phyloP scores from a whole-genome alignment of 2,113 vertebrate genomes.

The Etheostoma cragini region DNA sequence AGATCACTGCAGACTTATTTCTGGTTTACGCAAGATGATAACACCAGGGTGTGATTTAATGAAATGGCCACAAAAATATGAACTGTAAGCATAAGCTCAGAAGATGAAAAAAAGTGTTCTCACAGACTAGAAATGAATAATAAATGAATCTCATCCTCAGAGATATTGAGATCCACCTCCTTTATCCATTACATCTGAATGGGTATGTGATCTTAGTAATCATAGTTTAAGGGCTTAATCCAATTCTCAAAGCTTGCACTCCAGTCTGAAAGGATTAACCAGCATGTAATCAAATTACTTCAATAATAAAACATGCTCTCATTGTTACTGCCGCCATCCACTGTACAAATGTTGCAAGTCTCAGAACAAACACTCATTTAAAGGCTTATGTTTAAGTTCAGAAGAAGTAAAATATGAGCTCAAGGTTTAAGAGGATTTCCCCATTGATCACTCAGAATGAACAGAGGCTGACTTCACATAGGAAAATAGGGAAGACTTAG shows the following conservation, averaged over 20 bases:
- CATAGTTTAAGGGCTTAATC: conserved; percentile 82
- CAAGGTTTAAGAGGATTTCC: conserved; percentile 73
- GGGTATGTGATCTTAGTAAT: conserved; percentile 79
- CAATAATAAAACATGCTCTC: conserved; percentile 77
- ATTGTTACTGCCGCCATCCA: conserved; percentile 75
- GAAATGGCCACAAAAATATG: conserved; percentile 47
- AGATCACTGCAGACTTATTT: conserved; percentile 35
- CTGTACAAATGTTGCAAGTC: conserved; percentile 73
- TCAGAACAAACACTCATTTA: conserved; percentile 73
- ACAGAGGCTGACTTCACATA: conserved; percentile 39
- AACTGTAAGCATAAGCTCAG: conserved; percentile 46
- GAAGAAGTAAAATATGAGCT: conserved; percentile 72
- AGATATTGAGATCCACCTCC: conserved; percentile 68
- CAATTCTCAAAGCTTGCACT: conserved; percentile 78
- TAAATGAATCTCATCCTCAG: conserved; percentile 70
- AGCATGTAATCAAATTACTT: conserved; percentile 82
- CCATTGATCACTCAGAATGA: conserved; percentile 66
- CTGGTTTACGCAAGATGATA: conserved; percentile 46
- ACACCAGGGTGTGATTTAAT: conserved; percentile 51
- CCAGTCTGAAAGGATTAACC: conserved; percentile 80
- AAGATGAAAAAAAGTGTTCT: conserved; percentile 51
- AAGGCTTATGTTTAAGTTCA: conserved; percentile 70
- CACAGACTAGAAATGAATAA: conserved; percentile 71
- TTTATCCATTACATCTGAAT: conserved; percentile 78
- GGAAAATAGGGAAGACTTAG: conserved; percentile 28